Conservation (phyloP, 2,113 vertebrate genomes). For the Eonycteris spelaea region DNA sequence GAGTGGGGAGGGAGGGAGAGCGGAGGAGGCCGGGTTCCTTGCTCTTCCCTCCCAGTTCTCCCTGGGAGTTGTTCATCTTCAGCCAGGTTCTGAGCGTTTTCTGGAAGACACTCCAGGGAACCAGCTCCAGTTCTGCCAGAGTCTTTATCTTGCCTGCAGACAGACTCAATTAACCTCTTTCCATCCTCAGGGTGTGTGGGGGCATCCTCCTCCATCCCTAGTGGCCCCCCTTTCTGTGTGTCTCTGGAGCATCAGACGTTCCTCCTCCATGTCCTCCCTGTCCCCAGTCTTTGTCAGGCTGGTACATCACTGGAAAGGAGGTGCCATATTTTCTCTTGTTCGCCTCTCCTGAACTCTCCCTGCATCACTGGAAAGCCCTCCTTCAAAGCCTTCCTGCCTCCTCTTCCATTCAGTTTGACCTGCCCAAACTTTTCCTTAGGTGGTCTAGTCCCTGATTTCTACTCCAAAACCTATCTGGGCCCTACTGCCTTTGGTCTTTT, state of each 20-base stretch:
- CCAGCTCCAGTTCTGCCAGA: neutral
- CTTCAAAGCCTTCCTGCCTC: neutral
- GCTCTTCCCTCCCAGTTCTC: neutral
- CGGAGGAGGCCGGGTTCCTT: neutral
- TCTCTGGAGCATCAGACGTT: neutral
- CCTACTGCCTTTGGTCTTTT: neutral
- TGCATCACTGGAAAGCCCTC: neutral
- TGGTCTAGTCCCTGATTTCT: neutral
- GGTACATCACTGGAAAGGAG: neutral
- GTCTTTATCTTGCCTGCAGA: neutral
- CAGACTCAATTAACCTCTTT: neutral
- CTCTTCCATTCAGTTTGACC: neutral
- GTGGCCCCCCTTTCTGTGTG: neutral
- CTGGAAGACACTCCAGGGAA: slow-evolving; percentile 2
- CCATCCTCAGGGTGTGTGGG: neutral
- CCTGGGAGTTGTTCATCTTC: neutral
- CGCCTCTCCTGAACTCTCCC: neutral
- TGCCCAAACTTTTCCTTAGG: neutral
- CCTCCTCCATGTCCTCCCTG: neutral
- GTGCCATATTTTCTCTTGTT: neutral
- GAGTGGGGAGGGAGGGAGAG: too few relatives aligned
- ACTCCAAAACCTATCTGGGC: neutral
- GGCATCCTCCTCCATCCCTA: neutral
- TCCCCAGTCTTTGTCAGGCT: neutral
- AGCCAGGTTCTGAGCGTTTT: neutral